Evolutionary conservation across 2,113 vertebrate species (phyloP), one percentile per base, ranked within the genome.

Genomic region (Leptobrachium leishanense): DNA sequence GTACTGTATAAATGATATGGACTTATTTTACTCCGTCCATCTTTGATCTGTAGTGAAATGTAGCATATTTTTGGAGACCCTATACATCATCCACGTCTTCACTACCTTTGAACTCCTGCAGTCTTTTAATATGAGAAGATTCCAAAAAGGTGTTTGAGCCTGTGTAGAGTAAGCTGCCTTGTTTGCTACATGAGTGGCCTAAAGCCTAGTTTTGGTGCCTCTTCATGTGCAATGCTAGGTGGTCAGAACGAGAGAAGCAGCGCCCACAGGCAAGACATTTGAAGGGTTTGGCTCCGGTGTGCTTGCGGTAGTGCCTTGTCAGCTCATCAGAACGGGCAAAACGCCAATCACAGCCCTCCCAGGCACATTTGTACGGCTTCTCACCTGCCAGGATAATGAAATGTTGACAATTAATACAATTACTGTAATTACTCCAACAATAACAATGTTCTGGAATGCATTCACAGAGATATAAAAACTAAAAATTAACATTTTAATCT

Each of bases 211-310:
- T 96, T 90, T 95, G 94, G 89, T 96, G 95, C 41, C 95, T 86
- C 83, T 95, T 95, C 95, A 95, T 95, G 91, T 96, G 95, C 82
- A 96, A 92, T 11, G 95, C 95, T 88, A 96, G 91, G 84, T 96
- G 94, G 87, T 96, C 94, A 0, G 95, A 96, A 84, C 95, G 94
- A 2, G 95, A 96, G 91, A 96, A 96, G 87, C 95, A 94, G 75
- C 95, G 95, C 83, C 93, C 95, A 44, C 95, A 96, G 76, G 92
- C 92, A 0, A 86, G 0, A 67, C 94, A 96, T 85, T 94, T 95
- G 92, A 96, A 96, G 68, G 95, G 95, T 39, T 96, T 96, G 89
- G 94, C 94, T 0, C 95, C 95, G 2, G 95, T 96, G 92, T 96
- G 95, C 83, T 96, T 96, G 65, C 95, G 87, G 85, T 92, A 96